Percentiles rank a stretch among this genome's conserved stretches.
Evolutionary conservation across 2,113 vertebrate genomes (phyloP).

Genomic region (Empidonax traillii): DNA sequence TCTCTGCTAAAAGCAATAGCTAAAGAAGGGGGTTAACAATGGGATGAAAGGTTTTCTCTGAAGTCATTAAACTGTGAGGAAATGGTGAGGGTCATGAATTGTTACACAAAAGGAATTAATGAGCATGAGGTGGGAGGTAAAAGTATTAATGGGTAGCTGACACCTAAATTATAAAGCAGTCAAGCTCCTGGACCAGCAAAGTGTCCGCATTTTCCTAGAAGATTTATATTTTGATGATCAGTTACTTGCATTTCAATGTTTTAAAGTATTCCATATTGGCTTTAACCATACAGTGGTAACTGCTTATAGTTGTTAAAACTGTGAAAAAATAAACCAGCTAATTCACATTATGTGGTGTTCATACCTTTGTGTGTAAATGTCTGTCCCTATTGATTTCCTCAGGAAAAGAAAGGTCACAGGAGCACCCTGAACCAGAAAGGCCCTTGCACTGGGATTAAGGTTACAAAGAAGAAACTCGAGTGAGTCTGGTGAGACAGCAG

Average conservation of each 20-base stretch:
- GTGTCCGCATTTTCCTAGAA: slow-evolving; percentile 18
- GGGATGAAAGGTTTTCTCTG: slow-evolving; percentile 84
- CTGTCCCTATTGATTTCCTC: not conserved
- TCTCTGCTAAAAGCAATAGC: slow-evolving; percentile 76
- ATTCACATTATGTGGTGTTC: not conserved
- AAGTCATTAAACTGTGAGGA: slow-evolving; percentile 87
- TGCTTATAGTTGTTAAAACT: not conserved
- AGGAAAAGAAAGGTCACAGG: not conserved
- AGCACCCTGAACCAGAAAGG: not conserved
- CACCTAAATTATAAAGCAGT: slow-evolving; percentile 73
- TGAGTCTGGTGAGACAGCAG: not conserved
- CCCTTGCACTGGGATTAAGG: not conserved
- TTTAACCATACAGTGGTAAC: not conserved
- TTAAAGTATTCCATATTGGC: not conserved
- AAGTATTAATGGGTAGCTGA: slow-evolving; percentile 75
- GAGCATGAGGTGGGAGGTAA: slow-evolving; percentile 80
- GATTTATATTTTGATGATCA: slow-evolving; percentile 1
- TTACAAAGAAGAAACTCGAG: not conserved
- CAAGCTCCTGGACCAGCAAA: not conserved
- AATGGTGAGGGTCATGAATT: slow-evolving; percentile 83
- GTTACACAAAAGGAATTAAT: slow-evolving; percentile 82
- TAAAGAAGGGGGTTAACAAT: slow-evolving; percentile 78
- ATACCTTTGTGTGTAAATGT: not conserved
- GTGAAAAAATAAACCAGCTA: not conserved
- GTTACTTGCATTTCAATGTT: not conserved